These are phyloP conservation scores for Entomobrya multifasciata DNA, from an alignment of 2,888 invertebrate genomes.

Conservation along the genomic window DNA sequence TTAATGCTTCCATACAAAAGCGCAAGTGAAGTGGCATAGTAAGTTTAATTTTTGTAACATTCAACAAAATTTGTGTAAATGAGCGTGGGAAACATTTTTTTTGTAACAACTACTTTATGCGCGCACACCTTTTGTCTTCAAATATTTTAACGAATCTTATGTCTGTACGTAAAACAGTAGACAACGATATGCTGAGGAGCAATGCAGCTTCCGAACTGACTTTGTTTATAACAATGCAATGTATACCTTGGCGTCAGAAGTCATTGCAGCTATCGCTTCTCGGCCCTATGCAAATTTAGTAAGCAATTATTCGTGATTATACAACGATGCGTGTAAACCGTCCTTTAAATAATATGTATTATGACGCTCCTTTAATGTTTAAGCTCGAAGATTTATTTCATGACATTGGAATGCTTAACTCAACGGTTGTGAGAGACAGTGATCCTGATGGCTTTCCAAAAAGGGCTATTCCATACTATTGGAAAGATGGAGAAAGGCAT, in stretches of 20 bases:
- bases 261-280: constrained; percentile 39
- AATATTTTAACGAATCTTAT: not conserved
- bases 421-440: constrained; percentile 35
- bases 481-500: constrained; percentile 41
- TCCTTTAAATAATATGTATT: no score
- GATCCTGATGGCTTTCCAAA: constrained; percentile 28
- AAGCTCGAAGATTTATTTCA: constrained; percentile 48
- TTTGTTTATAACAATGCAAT: constrained; percentile 53
- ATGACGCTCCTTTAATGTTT: not conserved
- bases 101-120: no score
- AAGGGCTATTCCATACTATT: constrained; percentile 58
- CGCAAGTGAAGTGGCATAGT: constrained; percentile 50
- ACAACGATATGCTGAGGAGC: constrained; percentile 54
- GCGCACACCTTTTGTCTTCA: no score
- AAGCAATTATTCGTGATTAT: no score
- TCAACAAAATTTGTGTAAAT: no score
- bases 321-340: no score
- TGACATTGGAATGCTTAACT: constrained; percentile 57
- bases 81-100: no score
- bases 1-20: constrained; percentile 24
- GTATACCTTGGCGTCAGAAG: constrained; percentile 27
- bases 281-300: constrained; percentile 48
- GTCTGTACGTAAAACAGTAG: constrained; percentile 17
- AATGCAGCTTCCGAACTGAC: constrained; percentile 45
- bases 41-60: not conserved